Evolutionary conservation across 2,888 invertebrate genomes (phyloP).

Genomic region (Psylliodes chrysocephalus): DNA sequence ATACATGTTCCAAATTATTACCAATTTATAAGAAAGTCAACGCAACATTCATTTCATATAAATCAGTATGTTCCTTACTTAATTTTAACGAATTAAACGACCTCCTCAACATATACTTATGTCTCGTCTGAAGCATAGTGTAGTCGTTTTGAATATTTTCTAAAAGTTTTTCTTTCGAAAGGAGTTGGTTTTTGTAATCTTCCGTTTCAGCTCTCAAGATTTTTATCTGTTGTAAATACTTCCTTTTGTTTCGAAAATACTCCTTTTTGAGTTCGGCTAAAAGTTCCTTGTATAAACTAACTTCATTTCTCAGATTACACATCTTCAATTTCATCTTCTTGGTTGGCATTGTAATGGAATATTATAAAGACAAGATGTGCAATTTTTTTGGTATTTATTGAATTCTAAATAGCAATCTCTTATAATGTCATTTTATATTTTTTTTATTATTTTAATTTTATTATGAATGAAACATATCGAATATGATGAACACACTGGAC

Average conservation of each 20-base stretch:
- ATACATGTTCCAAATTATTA: too few relatives aligned
- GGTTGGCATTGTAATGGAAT: neutral
- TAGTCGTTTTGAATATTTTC: slow-evolving; percentile 3
- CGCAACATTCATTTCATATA: too few relatives aligned
- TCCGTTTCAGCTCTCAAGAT: neutral
- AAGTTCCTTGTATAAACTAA: slow-evolving; percentile 5
- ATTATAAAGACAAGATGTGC: neutral
- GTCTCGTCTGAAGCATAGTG: neutral
- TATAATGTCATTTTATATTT: neutral
- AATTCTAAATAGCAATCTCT: too few relatives aligned
- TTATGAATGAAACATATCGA: neutral
- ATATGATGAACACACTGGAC: neutral
- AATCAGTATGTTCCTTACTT: too few relatives aligned
- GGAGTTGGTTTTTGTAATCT: slow-evolving; percentile 5
- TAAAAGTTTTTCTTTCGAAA: neutral
- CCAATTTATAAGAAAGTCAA: too few relatives aligned
- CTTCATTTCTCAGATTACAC: slow-evolving; percentile 3
- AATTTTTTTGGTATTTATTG: neutral
- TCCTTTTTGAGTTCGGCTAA: neutral
- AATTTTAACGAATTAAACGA: neutral
- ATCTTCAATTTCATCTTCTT: neutral
- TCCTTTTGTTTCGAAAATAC: neutral
- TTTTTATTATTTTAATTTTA: too few relatives aligned
- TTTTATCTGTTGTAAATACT: neutral
- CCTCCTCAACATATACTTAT: neutral